Evolutionary conservation across 1,140 invertebrate genomes (phyloP).

Genomic region (Sarcophaga peregrina): DNA sequence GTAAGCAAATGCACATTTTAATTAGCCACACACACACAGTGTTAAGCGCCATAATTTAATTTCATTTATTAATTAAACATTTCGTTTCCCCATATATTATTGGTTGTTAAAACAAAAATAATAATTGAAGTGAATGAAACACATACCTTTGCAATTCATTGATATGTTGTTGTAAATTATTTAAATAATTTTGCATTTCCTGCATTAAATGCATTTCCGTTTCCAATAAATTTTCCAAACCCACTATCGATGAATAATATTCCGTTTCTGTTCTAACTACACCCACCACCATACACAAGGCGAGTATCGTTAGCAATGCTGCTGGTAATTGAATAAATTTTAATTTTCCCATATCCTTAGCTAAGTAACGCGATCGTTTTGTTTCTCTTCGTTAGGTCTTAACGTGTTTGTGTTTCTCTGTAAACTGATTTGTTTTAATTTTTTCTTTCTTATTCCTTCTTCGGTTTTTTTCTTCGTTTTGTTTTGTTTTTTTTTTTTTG

Average conservation of each 20-base stretch:
- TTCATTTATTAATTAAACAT: no score
- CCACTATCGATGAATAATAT: slow-evolving; percentile 87
- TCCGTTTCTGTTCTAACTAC: slow-evolving; percentile 61
- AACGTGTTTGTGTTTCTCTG: background rate
- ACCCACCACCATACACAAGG: background rate
- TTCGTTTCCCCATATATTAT: no score
- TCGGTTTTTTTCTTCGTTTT: background rate
- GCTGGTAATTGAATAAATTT: background rate
- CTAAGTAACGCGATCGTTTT: background rate
- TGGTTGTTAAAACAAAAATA: no score
- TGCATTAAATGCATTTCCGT: slow-evolving; percentile 86
- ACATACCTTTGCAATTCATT: slow-evolving; percentile 58
- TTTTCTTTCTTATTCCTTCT: background rate
- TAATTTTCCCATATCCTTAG: slow-evolving; percentile 21
- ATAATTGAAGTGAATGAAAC: background rate
- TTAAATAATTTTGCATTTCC: slow-evolving; percentile 83
- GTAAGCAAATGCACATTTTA: no score
- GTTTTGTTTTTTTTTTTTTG: background rate
- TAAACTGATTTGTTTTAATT: background rate
- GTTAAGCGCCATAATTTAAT: no score
- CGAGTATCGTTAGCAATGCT: background rate
- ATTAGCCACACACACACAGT: no score
- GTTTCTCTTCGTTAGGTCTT: background rate
- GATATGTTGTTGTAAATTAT: slow-evolving; percentile 82
- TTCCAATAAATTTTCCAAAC: slow-evolving; percentile 85